Percentiles rank a stretch among this genome's conserved stretches.
Evolutionary conservation across 2,113 vertebrate genomes (phyloP).

Genomic region (Xiphophorus couchianus): DNA sequence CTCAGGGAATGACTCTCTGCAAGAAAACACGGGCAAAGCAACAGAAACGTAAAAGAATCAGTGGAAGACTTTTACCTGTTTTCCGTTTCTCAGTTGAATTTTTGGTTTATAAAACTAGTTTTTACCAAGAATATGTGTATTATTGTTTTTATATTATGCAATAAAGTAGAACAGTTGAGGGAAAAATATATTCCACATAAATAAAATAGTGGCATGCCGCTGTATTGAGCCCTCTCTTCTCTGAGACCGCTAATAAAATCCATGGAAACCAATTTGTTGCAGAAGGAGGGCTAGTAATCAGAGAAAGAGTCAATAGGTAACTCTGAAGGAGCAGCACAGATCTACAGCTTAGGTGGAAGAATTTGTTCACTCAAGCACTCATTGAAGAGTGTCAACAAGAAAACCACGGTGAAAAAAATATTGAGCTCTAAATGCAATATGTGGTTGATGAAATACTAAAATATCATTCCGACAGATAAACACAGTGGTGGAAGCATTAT

Average conservation of each 20-base stretch:
- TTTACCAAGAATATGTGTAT: not conserved
- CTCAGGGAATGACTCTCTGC: conserved; percentile 34
- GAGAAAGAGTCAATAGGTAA: not conserved
- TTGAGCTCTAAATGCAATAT: not conserved
- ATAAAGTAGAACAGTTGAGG: not conserved
- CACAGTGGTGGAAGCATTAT: not conserved
- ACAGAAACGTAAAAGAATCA: conserved; percentile 43
- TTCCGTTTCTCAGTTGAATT: not conserved
- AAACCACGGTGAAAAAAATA: not conserved
- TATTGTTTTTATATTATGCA: too few relatives aligned
- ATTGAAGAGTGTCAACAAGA: not conserved
- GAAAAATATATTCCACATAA: not conserved
- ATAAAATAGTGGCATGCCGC: too few relatives aligned
- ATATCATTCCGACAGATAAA: not conserved
- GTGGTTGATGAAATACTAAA: not conserved
- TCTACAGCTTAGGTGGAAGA: not conserved
- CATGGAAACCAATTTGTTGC: not conserved
- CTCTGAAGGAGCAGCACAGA: not conserved
- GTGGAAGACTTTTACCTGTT: conserved; percentile 15
- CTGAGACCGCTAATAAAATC: too few relatives aligned
- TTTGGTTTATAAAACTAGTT: not conserved
- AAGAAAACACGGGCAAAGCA: conserved; percentile 16
- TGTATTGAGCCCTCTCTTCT: too few relatives aligned
- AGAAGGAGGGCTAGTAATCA: not conserved
- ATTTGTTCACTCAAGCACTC: not conserved